Percentiles rank a stretch among this genome's conserved stretches.
These are phyloP conservation scores for Genyomyrus donnyi DNA, from an alignment of 2,113 vertebrate genomes.

Conservation along the genomic window DNA sequence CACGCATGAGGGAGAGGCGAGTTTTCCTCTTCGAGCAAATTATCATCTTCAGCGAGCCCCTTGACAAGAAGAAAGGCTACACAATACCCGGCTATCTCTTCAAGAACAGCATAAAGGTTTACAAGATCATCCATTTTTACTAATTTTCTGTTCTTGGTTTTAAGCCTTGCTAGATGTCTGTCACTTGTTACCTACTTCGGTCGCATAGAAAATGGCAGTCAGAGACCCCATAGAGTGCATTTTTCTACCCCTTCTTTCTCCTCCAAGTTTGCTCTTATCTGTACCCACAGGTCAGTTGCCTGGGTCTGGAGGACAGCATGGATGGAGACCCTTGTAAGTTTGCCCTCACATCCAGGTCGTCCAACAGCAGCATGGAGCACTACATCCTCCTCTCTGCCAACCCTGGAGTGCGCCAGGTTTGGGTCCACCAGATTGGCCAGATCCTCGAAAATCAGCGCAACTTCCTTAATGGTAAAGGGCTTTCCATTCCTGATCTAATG, in stretches of 20 bases:
- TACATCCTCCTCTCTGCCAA: conserved; percentile 80
- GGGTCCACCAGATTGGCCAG: conserved; percentile 95
- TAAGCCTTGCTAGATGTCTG: neutral
- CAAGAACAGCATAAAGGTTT: conserved; percentile 89
- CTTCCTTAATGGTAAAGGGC: conserved; percentile 86
- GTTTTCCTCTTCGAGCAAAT: conserved; percentile 97
- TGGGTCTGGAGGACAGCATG: conserved; percentile 88
- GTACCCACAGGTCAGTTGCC: conserved; percentile 79
- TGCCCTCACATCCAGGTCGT: conserved; percentile 83
- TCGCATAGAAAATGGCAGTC: neutral
- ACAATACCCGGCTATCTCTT: conserved; percentile 92
- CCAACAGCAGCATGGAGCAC: conserved; percentile 71
- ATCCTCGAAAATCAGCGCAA: conserved; percentile 98
- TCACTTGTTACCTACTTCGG: neutral
- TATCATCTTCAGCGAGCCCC: conserved; percentile 93
- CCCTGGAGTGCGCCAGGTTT: conserved; percentile 77
- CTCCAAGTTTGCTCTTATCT: neutral
- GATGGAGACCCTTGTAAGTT: conserved; percentile 93
- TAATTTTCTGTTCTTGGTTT: neutral
- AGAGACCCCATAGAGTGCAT: neutral
- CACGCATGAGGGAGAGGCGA: conserved; percentile 89
- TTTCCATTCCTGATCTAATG: neutral
- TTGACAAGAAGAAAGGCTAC: conserved; percentile 97
- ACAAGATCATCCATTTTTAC: neutral
- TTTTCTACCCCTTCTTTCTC: neutral